Evolutionary conservation across 2,888 invertebrate species (phyloP), one percentile per base, ranked within the genome.

Genomic region (Pediacus dermestoides): DNA sequence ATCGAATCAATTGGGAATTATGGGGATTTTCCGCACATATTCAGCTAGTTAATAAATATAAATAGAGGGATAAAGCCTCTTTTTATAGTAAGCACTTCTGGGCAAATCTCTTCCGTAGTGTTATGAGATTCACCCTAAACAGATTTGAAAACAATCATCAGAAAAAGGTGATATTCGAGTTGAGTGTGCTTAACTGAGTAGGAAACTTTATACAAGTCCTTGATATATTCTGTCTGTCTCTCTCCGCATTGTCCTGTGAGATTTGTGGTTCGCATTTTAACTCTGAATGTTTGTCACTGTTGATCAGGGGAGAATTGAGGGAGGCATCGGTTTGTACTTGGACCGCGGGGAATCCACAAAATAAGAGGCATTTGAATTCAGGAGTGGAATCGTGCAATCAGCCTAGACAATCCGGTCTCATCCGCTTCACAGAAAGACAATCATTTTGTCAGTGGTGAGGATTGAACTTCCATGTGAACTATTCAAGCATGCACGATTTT

Each of bases 201-300:
- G 23, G 23, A 10, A 23, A 23, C n/a, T 9, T 10, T 23, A 9
- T 23, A 23, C 23, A 6, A 23, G 9, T 23, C n/a, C 18, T n/a
- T n/a, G 18, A 18, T 8, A 18, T 10, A 23, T 9, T n/a, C 10
- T 23, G n/a, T n/a, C 9, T 23, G 3, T 4, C 10, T 4, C 23
- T 23, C 23, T 23, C 4, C 6, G 6, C 8, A 8, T 18, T 8
- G 6, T 23, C 23, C 23, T 9, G 23, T 23, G 23, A 23, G 23
- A 23, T 23, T 23, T 23, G 23, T 23, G 23, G 23, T 23, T 23
- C 9, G 23, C 23, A 23, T 23, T 23, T 23, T 23, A 23, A 23
- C 23, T 6, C 23, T 23, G 9, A 10, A 23, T 23, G 23, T 23
- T 23, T 23, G 23, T 23, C 23, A 23, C 23, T 10, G 9, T 23